phyloP scores from a whole-genome alignment of 1,140 invertebrate genomes.

The Phortica variegata region DNA sequence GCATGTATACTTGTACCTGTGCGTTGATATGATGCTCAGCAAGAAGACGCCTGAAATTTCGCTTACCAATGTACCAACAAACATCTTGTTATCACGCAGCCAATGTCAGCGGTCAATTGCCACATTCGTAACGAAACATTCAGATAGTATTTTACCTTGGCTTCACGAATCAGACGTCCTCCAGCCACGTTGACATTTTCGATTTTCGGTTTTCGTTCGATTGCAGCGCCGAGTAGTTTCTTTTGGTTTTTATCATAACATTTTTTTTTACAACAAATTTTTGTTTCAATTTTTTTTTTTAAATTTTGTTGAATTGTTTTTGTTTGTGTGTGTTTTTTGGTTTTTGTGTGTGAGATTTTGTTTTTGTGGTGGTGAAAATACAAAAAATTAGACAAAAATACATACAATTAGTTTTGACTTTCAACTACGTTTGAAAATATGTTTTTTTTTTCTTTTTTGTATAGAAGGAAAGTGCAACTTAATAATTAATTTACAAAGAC shows the following conservation, averaged over 20 bases:
- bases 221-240: constrained; percentile 86
- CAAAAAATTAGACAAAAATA: constrained; percentile 56
- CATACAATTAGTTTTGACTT: constrained; percentile 56
- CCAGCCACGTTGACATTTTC: constrained; percentile 94
- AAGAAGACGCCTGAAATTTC: no score
- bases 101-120: no score
- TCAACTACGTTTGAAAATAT: constrained; percentile 40
- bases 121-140: constrained; percentile 13
- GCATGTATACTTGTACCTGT: no score
- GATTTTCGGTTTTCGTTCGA: constrained; percentile 87
- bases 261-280: constrained; percentile 17
- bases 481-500: constrained; percentile 7
- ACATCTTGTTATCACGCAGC: no score
- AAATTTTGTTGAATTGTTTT: constrained; percentile 33
- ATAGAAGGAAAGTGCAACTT: constrained; percentile 26
- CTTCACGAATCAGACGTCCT: constrained; percentile 93
- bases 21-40: no score
- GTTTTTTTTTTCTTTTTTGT: not conserved
- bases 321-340: constrained; percentile 28
- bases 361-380: constrained; percentile 40
- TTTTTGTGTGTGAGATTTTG: constrained; percentile 15
- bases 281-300: constrained; percentile 30
- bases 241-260: constrained; percentile 48
- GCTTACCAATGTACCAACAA: no score
- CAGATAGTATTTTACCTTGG: constrained; percentile 78